These are phyloP conservation scores for Perizoma affinitatum DNA, from an alignment of 2,888 invertebrate genomes.

Conservation along the genomic window DNA sequence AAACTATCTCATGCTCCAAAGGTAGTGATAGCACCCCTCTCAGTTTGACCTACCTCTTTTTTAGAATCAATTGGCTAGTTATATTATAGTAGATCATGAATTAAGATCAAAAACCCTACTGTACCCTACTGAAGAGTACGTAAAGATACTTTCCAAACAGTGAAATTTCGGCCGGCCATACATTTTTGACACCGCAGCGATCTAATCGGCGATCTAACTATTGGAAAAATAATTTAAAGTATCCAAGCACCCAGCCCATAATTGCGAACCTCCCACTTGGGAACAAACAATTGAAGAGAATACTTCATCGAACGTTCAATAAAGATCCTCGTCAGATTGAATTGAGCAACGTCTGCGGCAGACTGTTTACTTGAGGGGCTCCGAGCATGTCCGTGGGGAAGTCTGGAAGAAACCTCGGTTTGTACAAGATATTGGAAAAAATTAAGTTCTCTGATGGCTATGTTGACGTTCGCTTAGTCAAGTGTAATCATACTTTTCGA, in stretches of 20 bases:
- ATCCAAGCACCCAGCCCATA: constrained; percentile 28
- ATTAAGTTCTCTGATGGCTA: constrained; percentile 7
- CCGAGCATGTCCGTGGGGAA: constrained; percentile 21
- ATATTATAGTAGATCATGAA: too few species aligned
- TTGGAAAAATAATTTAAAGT: constrained; percentile 14
- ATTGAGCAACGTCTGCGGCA: constrained; percentile 48
- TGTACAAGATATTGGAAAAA: constrained; percentile 24
- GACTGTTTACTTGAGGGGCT: constrained; percentile 52
- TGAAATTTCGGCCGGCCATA: constrained; percentile 17
- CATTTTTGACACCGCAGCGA: constrained; percentile 20
- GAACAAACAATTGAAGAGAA: constrained; percentile 42
- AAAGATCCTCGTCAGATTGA: constrained; percentile 43
- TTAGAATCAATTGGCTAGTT: too few species aligned
- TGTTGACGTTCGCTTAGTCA: too few species aligned
- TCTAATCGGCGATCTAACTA: too few species aligned
- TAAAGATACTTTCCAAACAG: constrained; percentile 6
- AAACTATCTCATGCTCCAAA: too few species aligned
- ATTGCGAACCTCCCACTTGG: constrained; percentile 38
- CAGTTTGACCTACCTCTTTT: too few species aligned
- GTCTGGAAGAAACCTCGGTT: constrained; percentile 10
- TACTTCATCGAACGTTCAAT: constrained; percentile 32
- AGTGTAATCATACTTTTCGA: too few species aligned
- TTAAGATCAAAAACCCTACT: too few species aligned
- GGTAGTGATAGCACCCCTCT: too few species aligned
- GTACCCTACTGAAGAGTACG: too few species aligned